Percentiles rank a stretch among this genome's conserved stretches.
phyloP scores from a whole-genome alignment of 2,113 vertebrate species.

The human (Homo sapiens) region DNA sequence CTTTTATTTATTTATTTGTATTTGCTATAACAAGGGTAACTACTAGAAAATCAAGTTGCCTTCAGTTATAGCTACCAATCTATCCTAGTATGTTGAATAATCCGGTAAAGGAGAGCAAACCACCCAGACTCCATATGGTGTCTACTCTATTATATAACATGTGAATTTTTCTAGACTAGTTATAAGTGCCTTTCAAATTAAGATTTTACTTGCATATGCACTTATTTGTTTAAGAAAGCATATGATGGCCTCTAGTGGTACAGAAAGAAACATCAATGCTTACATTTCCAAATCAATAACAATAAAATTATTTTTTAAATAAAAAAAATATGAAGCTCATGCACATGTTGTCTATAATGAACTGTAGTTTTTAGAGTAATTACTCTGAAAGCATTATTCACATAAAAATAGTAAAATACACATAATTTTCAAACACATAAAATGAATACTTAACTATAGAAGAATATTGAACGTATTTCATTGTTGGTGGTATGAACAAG shows the following conservation, averaged over 20 bases:
- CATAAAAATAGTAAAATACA: neutral
- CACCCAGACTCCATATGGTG: neutral
- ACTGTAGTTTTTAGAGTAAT: neutral
- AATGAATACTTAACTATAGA: neutral
- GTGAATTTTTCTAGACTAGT: neutral
- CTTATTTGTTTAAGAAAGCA: slow-evolving; percentile 82
- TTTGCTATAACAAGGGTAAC: neutral
- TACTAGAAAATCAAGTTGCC: neutral
- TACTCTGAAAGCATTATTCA: neutral
- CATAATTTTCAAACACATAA: neutral
- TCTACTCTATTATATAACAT: neutral
- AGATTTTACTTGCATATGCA: slow-evolving; percentile 76
- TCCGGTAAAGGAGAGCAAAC: neutral
- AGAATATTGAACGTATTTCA: neutral
- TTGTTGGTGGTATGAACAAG: neutral
- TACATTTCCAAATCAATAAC: slow-evolving; percentile 34
- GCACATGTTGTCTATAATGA: rapidly evolving
- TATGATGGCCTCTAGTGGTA: slow-evolving; percentile 88
- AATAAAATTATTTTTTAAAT: neutral
- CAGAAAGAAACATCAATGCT: slow-evolving; percentile 63
- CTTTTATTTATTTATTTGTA: neutral
- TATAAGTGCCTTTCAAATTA: slow-evolving; percentile 14
- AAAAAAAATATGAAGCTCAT: neutral
- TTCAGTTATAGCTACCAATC: neutral
- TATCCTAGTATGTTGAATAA: rapidly evolving